Evolutionary conservation across 1,140 invertebrate species (phyloP).

Genomic region (Saccostrea cuccullata): DNA sequence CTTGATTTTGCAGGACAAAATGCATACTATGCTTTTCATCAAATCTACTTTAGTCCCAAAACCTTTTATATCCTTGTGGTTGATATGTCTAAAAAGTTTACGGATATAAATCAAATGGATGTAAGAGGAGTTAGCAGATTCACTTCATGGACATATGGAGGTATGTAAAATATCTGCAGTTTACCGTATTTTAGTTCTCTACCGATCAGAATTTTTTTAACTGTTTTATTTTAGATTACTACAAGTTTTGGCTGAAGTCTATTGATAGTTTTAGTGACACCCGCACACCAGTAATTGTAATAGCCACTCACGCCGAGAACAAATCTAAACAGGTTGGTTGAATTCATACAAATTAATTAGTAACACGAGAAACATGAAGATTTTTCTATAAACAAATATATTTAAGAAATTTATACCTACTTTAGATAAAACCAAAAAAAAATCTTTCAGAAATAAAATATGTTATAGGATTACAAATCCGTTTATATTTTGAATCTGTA

Average conservation of each 20-base stretch:
- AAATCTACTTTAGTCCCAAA: conserved; percentile 14
- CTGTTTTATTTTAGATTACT: neutral
- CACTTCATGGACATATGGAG: neutral
- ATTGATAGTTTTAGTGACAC: conserved; percentile 1
- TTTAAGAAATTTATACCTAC: no score
- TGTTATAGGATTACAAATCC: no score
- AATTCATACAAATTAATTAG: no score
- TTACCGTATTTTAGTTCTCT: no score
- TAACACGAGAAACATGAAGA: no score
- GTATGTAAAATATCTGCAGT: neutral
- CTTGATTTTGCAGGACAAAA: neutral
- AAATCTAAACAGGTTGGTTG: neutral
- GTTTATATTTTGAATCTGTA: no score
- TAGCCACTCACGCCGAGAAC: neutral
- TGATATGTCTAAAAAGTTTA: neutral
- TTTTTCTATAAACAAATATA: no score
- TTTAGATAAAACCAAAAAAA: no score
- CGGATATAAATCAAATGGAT: neutral
- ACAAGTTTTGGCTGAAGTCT: neutral
- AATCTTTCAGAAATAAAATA: no score
- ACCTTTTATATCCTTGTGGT: neutral
- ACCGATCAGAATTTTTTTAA: no score
- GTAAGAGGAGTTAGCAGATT: neutral
- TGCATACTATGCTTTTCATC: conserved; percentile 4
- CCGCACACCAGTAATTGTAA: neutral